phyloP scores from a whole-genome alignment of 1,140 invertebrate genomes.

The Thaumetopoea pityocampa region DNA sequence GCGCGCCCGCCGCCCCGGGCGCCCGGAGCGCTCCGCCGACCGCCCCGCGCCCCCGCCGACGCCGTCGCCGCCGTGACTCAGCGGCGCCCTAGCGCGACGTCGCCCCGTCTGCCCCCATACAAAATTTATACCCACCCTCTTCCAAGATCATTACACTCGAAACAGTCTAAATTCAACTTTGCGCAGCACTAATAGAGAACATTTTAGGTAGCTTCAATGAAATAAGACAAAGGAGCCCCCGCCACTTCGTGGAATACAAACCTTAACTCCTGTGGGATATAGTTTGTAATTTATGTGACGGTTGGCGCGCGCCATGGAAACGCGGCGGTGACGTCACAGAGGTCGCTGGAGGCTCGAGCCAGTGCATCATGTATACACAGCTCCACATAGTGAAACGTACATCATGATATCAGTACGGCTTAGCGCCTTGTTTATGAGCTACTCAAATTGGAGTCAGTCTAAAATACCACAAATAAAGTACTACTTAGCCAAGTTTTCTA shows the following conservation, averaged over 20 bases:
- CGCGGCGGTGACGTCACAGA: constrained; percentile 55
- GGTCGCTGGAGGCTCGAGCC: constrained; percentile 28
- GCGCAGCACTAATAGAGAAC: constrained; percentile 37
- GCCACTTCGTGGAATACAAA: constrained; percentile 70
- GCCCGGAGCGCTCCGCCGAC: constrained; percentile 5
- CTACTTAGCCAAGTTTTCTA: too few relatives aligned
- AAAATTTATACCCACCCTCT: constrained; percentile 75
- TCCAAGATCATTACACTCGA: constrained; percentile 56
- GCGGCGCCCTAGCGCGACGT: constrained; percentile 69
- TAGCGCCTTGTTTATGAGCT: too few relatives aligned
- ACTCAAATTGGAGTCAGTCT: too few relatives aligned
- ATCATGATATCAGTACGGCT: too few relatives aligned
- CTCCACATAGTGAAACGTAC: too few relatives aligned
- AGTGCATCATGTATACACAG: constrained; percentile 4
- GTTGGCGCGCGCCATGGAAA: constrained; percentile 55
- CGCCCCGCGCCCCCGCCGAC: constrained; percentile 26
- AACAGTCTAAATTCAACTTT: constrained; percentile 39
- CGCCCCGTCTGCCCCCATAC: constrained; percentile 69
- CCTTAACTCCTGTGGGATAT: constrained; percentile 68
- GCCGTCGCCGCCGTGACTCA: constrained; percentile 57
- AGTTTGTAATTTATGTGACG: constrained; percentile 67
- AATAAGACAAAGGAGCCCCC: constrained; percentile 63
- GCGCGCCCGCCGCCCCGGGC: constrained; percentile 12
- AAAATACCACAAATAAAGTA: too few relatives aligned
- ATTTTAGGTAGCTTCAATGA: constrained; percentile 27